phyloP scores from a whole-genome alignment of 30 jellyfish, hydroid and myxozoan species.

The Aurelia aurita region DNA sequence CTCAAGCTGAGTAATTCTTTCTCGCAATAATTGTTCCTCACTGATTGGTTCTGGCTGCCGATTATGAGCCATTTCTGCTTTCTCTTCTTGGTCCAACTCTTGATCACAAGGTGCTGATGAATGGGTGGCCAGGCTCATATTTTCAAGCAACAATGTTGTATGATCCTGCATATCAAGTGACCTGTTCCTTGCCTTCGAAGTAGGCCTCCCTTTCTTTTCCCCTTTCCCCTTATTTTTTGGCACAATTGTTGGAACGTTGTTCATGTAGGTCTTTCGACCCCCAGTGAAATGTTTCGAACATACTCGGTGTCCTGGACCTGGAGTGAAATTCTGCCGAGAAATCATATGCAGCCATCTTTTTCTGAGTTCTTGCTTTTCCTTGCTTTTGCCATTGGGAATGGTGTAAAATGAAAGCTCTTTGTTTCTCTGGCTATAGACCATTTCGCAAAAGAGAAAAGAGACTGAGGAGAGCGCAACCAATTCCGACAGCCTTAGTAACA shows the following conservation, averaged over 20 bases:
- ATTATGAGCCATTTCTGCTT: no score
- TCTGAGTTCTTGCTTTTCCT: slow-evolving; percentile 17
- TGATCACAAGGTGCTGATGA: no score
- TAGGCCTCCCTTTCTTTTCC: slow-evolving; percentile 8
- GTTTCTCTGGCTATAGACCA: neutral
- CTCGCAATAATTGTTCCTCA: no score
- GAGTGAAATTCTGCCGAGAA: slow-evolving; percentile 7
- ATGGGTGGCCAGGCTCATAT: no score
- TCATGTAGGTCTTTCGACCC: slow-evolving; percentile 50
- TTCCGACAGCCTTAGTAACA: no score
- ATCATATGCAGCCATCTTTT: slow-evolving; percentile 35
- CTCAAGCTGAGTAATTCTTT: no score
- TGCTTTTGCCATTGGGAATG: slow-evolving; percentile 31
- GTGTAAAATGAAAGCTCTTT: slow-evolving; percentile 11
- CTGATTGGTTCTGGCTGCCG: no score
- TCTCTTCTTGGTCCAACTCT: no score
- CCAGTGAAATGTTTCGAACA: slow-evolving; percentile 54
- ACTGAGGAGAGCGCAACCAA: no score
- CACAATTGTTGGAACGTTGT: slow-evolving; percentile 51
- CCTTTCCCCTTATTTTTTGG: slow-evolving; percentile 19
- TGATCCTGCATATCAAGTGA: no score
- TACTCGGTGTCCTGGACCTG: slow-evolving; percentile 51
- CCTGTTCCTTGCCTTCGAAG: slow-evolving; percentile 33
- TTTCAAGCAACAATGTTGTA: no score
- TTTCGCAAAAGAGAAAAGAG: no score